These are phyloP conservation scores for Wasmannia auropunctata DNA, from an alignment of 1,140 invertebrate genomes.

Conservation along the genomic window DNA sequence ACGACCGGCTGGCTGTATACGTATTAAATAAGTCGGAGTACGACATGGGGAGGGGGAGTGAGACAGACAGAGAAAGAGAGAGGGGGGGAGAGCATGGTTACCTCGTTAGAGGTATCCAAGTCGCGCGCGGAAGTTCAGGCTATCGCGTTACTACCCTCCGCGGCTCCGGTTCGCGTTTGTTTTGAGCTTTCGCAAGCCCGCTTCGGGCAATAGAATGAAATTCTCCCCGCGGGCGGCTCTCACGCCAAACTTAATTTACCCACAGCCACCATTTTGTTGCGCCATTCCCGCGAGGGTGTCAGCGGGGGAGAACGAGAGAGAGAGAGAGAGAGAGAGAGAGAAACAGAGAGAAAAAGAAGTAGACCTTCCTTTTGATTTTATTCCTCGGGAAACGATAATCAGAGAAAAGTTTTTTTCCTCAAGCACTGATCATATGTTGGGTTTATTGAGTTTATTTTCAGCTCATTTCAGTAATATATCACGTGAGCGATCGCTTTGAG, in stretches of 20 bases:
- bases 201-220: slow-evolving; percentile 38
- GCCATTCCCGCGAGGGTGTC: slow-evolving; percentile 17
- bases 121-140: slow-evolving; percentile 14
- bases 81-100: slow-evolving; percentile 10
- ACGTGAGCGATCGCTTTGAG: not conserved
- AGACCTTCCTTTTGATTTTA: not conserved
- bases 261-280: slow-evolving; percentile 46
- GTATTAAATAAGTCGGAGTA: slow-evolving; percentile 47
- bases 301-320: not conserved
- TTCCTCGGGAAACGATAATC: not conserved
- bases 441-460: slow-evolving; percentile 31
- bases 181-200: slow-evolving; percentile 30
- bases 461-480: not conserved
- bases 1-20: not conserved
- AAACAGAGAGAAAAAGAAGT: not conserved
- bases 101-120: slow-evolving; percentile 47
- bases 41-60: not conserved
- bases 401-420: not conserved
- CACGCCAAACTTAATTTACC: slow-evolving; percentile 54
- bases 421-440: not conserved
- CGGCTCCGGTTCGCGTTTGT: slow-evolving; percentile 23
- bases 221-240: slow-evolving; percentile 45
- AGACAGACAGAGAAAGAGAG: not conserved
- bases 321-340: too few relatives aligned
- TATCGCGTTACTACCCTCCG: slow-evolving; percentile 43